phyloP scores from a whole-genome alignment of 2,113 vertebrate genomes.

The Sinocyclocheilus maitianheensis region DNA sequence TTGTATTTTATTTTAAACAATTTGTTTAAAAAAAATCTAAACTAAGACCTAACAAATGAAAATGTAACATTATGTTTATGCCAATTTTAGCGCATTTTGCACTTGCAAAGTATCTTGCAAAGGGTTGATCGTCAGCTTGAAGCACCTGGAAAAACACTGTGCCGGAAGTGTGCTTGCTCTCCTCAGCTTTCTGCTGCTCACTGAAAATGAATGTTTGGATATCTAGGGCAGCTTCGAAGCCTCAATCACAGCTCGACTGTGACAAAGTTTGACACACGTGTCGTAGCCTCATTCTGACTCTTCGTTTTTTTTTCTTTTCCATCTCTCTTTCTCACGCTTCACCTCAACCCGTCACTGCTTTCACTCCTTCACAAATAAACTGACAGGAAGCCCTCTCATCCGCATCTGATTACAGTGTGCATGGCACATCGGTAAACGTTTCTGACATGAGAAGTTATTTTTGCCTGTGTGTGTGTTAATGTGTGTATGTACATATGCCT shows the following conservation, averaged over 20 bases:
- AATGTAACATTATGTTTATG: neutral
- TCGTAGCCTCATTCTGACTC: slow-evolving; percentile 36
- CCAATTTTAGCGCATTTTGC: neutral
- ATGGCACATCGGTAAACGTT: slow-evolving; percentile 15
- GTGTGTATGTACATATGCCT: slow-evolving; percentile 26
- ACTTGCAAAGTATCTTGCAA: neutral
- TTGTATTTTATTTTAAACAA: neutral
- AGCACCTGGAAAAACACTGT: neutral
- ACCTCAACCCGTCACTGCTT: slow-evolving; percentile 16
- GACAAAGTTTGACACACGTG: slow-evolving; percentile 46
- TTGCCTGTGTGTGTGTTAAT: slow-evolving; percentile 36
- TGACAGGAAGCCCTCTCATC: slow-evolving; percentile 41
- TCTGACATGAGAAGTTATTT: slow-evolving; percentile 36
- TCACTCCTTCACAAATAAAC: slow-evolving; percentile 23
- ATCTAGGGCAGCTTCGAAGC: slow-evolving; percentile 22
- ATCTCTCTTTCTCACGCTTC: slow-evolving; percentile 20
- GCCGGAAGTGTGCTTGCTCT: neutral
- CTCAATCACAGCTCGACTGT: slow-evolving; percentile 39
- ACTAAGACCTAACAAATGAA: neutral
- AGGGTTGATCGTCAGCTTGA: neutral
- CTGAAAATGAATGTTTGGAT: slow-evolving; percentile 30
- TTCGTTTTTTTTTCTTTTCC: neutral
- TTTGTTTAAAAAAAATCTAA: neutral
- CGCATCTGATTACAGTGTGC: slow-evolving; percentile 49
- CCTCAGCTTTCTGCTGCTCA: neutral